Evolutionary conservation across 2,113 vertebrate genomes (phyloP), one percentile per base, ranked within the genome.

Genomic region (Eleginops maclovinus): DNA sequence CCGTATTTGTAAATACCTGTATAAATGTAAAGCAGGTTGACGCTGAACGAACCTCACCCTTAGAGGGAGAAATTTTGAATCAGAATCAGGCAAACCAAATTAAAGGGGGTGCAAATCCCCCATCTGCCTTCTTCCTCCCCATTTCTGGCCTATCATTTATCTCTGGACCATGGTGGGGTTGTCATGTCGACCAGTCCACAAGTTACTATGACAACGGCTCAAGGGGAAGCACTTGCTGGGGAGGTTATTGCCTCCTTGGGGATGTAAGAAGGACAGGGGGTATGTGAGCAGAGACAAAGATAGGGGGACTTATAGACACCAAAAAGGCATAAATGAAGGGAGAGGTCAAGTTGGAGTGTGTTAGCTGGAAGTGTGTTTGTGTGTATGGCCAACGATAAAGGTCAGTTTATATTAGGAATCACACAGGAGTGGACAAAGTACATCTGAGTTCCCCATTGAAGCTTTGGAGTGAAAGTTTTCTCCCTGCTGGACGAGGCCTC

Each of bases 181-280:
- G 92, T 93, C 93, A 94, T 92, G 92, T 94, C 91, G 91, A 94
- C 93, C 88, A 78, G 82, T 86, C 88, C 80, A 83, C 89, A 89
- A 89, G 92, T 94, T 94, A 93, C 93, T 92, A 94, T 94, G 92
- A 93, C 93, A 92, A 94, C 92, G 79, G 92, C 93, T 93, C 91
- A 89, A 91, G 88, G 90, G 91, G 93, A 90, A 90, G 91, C 90
- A 88, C 90, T 90, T 89, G 89, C 84, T 78, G 54, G 88, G 87
- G 91, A 93, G 91, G 91, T 91, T 93, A 93, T 92, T 93, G 89
- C 91, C 91, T 93, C 90, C 91, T 93, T 87, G 81, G 91, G 91
- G 91, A 91, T 86, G 79, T 70, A 84, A 84, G 81, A 90, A 88
- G 84, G 89, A 92, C 87, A 80, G 79, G 71, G 87, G 81, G 85